A percentile compares a stretch with the other conserved stretches of the same genome.
Evolutionary conservation across 2,113 vertebrate genomes (phyloP).

Genomic region (Lophotis ruficrista): DNA sequence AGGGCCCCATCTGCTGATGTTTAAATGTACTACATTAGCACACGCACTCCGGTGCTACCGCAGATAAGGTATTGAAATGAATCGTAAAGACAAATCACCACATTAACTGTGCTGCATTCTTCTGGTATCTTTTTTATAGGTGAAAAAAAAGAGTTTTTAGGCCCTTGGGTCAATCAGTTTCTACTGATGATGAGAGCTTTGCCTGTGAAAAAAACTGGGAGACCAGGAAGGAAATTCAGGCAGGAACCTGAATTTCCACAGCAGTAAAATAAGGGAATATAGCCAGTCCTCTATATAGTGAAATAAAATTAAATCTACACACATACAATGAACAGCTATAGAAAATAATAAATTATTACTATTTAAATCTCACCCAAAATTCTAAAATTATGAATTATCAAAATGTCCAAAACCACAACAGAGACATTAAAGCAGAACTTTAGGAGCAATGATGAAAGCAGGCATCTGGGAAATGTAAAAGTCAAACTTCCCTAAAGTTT

Average conservation of each 20-base stretch:
- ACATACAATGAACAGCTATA: neutral
- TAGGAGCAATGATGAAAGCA: conserved; percentile 46
- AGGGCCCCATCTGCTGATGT: conserved; percentile 86
- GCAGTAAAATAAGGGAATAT: neutral
- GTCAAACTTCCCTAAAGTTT: conserved; percentile 73
- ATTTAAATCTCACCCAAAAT: conserved; percentile 47
- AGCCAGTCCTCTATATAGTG: neutral
- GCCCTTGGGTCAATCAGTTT: neutral
- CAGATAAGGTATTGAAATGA: conserved; percentile 17
- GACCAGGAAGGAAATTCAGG: neutral
- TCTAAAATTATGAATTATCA: conserved; percentile 59
- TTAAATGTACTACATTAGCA: conserved; percentile 80
- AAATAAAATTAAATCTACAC: neutral
- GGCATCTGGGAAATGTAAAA: conserved; percentile 68
- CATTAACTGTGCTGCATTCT: neutral
- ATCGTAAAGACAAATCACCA: conserved; percentile 32
- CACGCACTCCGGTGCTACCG: neutral
- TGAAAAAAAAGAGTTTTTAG: conserved; percentile 20
- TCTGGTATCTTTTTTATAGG: neutral
- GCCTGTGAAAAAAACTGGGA: neutral
- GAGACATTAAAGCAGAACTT: conserved; percentile 22
- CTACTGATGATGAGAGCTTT: neutral
- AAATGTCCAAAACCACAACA: conserved; percentile 31
- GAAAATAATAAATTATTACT: conserved; percentile 24
- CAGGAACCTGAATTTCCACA: neutral